Conservation (phyloP, 2,797 vertebrate genomes). For the Margarornis squamiger region DNA sequence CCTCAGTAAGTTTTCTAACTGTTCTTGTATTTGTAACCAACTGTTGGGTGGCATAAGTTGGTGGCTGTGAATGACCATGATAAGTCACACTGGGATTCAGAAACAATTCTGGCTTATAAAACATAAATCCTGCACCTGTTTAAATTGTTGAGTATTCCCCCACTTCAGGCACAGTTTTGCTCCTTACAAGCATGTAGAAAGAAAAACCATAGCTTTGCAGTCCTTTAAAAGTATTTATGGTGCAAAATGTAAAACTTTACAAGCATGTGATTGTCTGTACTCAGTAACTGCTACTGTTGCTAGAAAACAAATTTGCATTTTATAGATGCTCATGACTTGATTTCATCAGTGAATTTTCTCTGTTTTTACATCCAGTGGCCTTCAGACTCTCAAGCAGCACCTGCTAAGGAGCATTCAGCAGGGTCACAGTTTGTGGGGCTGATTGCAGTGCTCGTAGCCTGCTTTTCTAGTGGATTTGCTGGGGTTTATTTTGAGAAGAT, state of each 20-base stretch:
- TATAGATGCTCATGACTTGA: not conserved
- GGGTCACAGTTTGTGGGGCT: slow-evolving; percentile 92
- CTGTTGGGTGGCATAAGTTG: not conserved
- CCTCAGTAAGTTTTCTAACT: not conserved
- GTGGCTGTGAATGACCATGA: not conserved
- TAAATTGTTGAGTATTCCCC: not conserved
- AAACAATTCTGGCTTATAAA: not conserved
- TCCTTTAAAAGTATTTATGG: not conserved
- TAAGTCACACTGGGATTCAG: not conserved
- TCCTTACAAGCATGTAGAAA: not conserved
- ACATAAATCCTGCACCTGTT: not conserved
- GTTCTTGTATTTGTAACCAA: not conserved
- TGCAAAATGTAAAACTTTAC: not conserved
- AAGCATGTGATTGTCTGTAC: not conserved
- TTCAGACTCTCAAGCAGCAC: slow-evolving; percentile 79
- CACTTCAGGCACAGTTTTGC: not conserved
- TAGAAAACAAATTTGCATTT: not conserved
- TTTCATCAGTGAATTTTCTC: not conserved
- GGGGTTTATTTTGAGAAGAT: slow-evolving; percentile 99
- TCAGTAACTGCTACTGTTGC: not conserved
- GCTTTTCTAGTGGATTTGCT: slow-evolving; percentile 97
- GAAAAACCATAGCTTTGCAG: not conserved
- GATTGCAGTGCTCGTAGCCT: slow-evolving; percentile 90
- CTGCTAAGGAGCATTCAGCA: slow-evolving; percentile 81
- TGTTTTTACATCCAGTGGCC: slow-evolving; percentile 85